Base-by-base conservation (phyloP, 2,113 vertebrate species). In the Neopipo cinnamomea region DNA sequence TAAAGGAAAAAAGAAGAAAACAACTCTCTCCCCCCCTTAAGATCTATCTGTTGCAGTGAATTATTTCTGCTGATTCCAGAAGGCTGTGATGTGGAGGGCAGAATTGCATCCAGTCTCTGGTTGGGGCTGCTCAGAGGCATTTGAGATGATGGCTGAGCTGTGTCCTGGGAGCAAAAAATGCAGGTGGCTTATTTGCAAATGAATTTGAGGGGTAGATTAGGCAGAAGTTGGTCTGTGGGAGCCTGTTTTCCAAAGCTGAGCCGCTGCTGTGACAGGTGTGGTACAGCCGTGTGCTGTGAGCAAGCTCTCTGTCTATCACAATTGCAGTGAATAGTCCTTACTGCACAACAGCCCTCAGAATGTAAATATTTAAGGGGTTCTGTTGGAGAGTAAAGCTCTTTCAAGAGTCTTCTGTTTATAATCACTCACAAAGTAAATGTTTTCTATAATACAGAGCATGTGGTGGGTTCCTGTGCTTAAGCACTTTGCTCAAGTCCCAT, bases 301-400 rank as follows among this genome's bases (percentile, higher is more conserved):
- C 28, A 25, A 21, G 83, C 58, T 68, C 14, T 61, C 23, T 21
- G 17, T 42, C 25, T 4, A 61, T 35, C 42, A 35, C 24, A 41
- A 46, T 41, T 14, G 50, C 92, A 71, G 88, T 53, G 88, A 96
- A 83, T 70, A 53, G 49, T 55, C 71, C 30, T 77, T 70, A 46
- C 53, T 79, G 65, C 71, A 56, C 46, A 39, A 86, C 84, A 96
- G 91, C 68, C 88, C 19, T 5, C 49, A 91, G 55, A 95, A 91
- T 93, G 86, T 96, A 96, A 98, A 96, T 97, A 93, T 97, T 97
- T 89, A 92, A 95, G 93, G 80, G 55, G 33, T 95, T 86, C 39
- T 62, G 65, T 82, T 88, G 95, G 83, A 91, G 41, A 93, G 58
- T 58, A 79, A 71, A 96, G 65, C 83, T 94, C 55, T 97, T 97